Evolutionary conservation across 1,140 invertebrate species (phyloP), one percentile per base, ranked within the genome.

Genomic region (Oncopodura yosiiana): DNA sequence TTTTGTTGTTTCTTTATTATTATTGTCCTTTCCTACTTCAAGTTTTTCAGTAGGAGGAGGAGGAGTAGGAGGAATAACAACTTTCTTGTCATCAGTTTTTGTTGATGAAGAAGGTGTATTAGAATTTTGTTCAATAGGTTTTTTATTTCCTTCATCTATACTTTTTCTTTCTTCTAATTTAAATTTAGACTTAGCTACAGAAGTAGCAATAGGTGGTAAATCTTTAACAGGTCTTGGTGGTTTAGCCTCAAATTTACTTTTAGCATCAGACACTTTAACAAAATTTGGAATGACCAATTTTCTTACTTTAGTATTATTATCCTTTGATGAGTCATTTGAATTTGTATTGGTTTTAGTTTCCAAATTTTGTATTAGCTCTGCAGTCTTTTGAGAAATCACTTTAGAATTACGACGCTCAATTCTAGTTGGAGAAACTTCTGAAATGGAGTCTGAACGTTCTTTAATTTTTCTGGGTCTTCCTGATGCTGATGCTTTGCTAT

Each of bases 191-290:
- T 45, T 51, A 1, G 42, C 26, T n/a, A 38, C 12, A 8, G 39
- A n/a, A 0, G 42, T 34, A 26, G 23, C 12, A 14, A 26, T 42
- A 18, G 48, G 34, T 16, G 21, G 14, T 30, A n/a, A 26, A 41
- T 18, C 21, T 37, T 38, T 46, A 3, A 53, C 36, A 23, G 55
- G 56, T 52, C 38, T 54, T 36, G 36, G 60, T 27, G 43, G 63
- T 26, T 48, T 54, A 16, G 21, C 48, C 49, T 69, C 68, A 57
- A 69, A 66, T n/a, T 43, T 53, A 34, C 54, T 61, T 41, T 69
- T 69, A 14, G 63, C 67, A 51, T 69, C 68, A 0, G 64, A 67
- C 3, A 68, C 65, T 54, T 65, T 66, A 18, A 67, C 48, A n/a
- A n/a, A n/a, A 12, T 57, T 53, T 9, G 66, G 66, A 26, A 67